phyloP scores from a whole-genome alignment of 2,113 vertebrate genomes.

The Sigmodon hispidus region DNA sequence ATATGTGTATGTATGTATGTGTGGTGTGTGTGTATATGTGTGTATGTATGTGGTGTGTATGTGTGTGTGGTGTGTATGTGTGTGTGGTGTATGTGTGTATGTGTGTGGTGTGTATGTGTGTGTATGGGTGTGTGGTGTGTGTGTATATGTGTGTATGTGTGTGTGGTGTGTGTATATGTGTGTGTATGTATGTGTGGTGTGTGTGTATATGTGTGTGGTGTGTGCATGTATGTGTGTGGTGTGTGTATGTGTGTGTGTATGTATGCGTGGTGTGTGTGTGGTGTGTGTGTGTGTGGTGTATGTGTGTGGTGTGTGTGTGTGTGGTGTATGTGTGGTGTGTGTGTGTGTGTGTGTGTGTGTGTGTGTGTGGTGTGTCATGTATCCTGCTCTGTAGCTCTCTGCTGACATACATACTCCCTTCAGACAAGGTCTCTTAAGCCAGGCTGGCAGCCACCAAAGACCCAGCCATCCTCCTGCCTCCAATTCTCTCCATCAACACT shows the following conservation, averaged over 20 bases:
- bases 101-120: rapidly evolving
- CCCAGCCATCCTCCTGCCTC: not conserved
- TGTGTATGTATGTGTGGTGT: rapidly evolving
- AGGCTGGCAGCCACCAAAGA: not conserved
- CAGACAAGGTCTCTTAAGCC: not conserved
- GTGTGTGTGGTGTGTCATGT: no score
- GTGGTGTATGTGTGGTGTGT: no score
- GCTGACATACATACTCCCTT: not conserved
- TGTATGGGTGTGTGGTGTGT: not conserved
- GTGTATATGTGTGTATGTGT: rapidly evolving
- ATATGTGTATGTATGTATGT: not conserved
- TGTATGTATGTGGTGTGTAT: not conserved
- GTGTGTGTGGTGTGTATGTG: rapidly evolving
- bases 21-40: rapidly evolving
- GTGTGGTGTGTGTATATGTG: not conserved
- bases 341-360: not conserved
- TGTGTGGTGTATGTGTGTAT: not conserved
- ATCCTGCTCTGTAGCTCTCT: not conserved
- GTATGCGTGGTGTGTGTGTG: rapidly evolving
- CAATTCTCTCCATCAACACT: no score
- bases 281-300: not conserved
- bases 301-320: not conserved
- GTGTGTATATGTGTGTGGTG: not conserved
- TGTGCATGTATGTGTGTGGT: rapidly evolving
- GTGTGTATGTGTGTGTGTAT: not conserved